These are phyloP conservation scores for Malurus alboscapulatus DNA, from an alignment of 2,113 vertebrate genomes.

Conservation along the genomic window DNA sequence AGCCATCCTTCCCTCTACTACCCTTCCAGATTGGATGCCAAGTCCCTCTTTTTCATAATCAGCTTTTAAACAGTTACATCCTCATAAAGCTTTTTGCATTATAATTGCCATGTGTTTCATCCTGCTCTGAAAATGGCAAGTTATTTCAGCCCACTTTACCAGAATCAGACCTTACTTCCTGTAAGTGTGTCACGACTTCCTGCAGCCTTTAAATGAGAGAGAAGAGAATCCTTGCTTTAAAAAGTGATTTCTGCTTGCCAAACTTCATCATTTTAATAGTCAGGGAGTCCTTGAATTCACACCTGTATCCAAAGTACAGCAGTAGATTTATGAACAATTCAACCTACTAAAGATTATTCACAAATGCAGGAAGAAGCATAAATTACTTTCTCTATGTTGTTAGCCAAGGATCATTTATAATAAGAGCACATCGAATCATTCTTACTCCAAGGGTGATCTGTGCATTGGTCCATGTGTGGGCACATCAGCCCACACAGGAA, in stretches of 20 bases:
- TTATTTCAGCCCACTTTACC: constrained; percentile 9
- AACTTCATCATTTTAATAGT: constrained; percentile 45
- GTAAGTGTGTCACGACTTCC: constrained; percentile 33
- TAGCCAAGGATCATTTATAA: constrained; percentile 53
- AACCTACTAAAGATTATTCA: constrained; percentile 42
- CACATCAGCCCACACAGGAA: background rate
- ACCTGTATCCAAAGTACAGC: constrained; percentile 41
- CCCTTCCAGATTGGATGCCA: constrained; percentile 41
- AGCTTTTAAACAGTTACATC: constrained; percentile 58
- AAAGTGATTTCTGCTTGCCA: constrained; percentile 42
- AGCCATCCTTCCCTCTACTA: constrained; percentile 48
- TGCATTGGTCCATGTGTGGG: constrained; percentile 11
- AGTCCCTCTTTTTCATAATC: constrained; percentile 52
- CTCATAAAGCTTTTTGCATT: constrained; percentile 41
- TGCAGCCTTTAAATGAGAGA: constrained; percentile 18
- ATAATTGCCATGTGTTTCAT: constrained; percentile 57
- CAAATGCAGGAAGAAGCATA: constrained; percentile 37
- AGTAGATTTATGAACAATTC: constrained; percentile 56
- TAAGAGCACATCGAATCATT: constrained; percentile 20
- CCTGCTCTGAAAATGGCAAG: constrained; percentile 30
- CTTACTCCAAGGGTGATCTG: constrained; percentile 31
- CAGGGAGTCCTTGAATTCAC: constrained; percentile 47
- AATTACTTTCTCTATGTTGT: constrained; percentile 25
- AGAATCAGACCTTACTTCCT: constrained; percentile 34
- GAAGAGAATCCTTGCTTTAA: constrained; percentile 10